Base-by-base conservation (phyloP, 2,113 vertebrate species). In the Vireo altiloquus region DNA sequence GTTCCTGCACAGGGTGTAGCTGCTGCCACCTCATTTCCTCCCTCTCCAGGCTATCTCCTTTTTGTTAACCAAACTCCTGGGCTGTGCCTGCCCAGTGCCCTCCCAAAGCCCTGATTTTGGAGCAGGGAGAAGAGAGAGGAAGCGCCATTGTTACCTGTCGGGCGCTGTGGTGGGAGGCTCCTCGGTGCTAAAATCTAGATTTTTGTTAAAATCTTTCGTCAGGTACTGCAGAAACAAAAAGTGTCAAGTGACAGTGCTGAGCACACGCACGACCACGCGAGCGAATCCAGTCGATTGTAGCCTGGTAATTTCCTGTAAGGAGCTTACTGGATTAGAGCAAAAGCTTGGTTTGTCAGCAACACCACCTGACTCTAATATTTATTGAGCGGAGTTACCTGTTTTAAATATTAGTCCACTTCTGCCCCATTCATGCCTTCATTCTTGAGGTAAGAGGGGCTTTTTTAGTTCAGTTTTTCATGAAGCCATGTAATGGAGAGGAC, bases 241-340 rank as follows among this genome's bases (percentile, higher is more conserved):
- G 49, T 6, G 37, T n/a, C 31, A 24, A 83, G 70, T 2, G 0
- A 37, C 69, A n/a, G 56, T 4, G 30, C 79, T 47, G 85, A 71
- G 35, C 68, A 30, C 35, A 50, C 5, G 2, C 52, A 44, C 35
- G 37, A 23, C 49, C 85, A 31, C 3, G 1, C 3, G 4, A 94
- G 86, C 4, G 37, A 88, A 64, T 83, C 64, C 53, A 18, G 72
- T 61, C 53, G 68, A 54, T 80, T 63, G 89, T 56, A 96, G 94
- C 89, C 61, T 88, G 92, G 93, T 96, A 96, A 95, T 94, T 97
- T 95, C 89, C 80, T 85, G 19, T 97, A 97, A 98, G 96, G 52
- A 77, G 95, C 93, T 98, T 97, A 97, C 6, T 86, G 96, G 97
- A 97, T 98, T 98, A 97, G 31, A 79, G 70, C 86, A 95, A 82